Percentiles rank a stretch among this genome's conserved stretches.
These are phyloP conservation scores for Carlito syrichta DNA, from an alignment of 2,113 vertebrate genomes.

Conservation along the genomic window DNA sequence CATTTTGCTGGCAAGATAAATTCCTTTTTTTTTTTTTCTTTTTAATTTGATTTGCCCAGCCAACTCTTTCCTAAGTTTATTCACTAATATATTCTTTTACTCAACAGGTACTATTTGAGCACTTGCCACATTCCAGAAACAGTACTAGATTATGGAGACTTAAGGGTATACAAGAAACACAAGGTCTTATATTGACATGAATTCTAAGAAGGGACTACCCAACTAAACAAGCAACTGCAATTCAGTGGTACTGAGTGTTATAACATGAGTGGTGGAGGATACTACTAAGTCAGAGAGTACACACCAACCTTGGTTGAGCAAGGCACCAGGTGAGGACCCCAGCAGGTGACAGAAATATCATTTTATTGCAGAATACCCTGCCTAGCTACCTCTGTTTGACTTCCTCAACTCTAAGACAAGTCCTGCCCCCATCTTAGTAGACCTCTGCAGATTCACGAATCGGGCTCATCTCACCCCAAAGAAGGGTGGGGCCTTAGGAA, in stretches of 20 bases:
- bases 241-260: neutral
- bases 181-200: neutral
- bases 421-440: neutral
- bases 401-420: neutral
- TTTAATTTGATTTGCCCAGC: neutral
- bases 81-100: slow-evolving; percentile 5
- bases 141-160: neutral
- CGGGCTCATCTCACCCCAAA: neutral
- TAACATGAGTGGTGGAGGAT: too few relatives aligned
- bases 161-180: neutral
- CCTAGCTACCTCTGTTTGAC: neutral
- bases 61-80: neutral
- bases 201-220: neutral
- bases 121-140: neutral
- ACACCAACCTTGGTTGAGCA: neutral
- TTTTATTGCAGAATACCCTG: neutral
- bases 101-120: neutral
- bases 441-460: neutral
- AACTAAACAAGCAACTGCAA: neutral
- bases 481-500: neutral
- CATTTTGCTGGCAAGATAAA: neutral
- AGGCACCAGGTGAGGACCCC: rapidly evolving
- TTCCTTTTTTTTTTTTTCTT: neutral
- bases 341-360: neutral
- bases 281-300: neutral